Percentiles rank a stretch among this genome's conserved stretches.
Evolutionary conservation across 2,888 invertebrate genomes (phyloP).

Genomic region (Drosophila mulleri): DNA sequence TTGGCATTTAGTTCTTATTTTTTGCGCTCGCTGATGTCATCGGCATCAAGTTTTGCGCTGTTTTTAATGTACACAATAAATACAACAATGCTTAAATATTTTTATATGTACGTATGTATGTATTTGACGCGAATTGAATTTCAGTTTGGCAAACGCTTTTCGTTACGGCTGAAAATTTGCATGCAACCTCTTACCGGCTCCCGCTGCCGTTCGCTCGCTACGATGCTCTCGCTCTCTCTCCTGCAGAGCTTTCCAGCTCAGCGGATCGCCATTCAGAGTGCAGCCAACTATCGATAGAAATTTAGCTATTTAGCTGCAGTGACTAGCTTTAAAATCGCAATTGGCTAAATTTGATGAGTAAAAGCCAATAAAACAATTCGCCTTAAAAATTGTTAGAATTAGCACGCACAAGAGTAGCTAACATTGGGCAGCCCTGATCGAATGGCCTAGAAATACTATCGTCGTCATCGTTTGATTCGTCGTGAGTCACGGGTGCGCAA

Average conservation of each 20-base stretch:
- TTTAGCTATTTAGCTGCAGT: background rate
- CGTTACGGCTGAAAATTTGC: slow-evolving; percentile 14
- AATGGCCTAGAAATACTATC: slow-evolving; percentile 10
- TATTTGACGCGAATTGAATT: slow-evolving; percentile 30
- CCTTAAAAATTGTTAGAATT: background rate
- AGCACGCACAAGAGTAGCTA: slow-evolving; percentile 1
- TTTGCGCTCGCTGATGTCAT: slow-evolving; percentile 52
- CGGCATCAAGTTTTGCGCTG: slow-evolving; percentile 36
- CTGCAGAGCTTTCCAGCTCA: slow-evolving; percentile 16
- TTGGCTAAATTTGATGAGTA: background rate
- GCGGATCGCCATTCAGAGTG: slow-evolving; percentile 26
- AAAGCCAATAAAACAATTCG: background rate
- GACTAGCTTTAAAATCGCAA: background rate
- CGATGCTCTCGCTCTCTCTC: background rate
- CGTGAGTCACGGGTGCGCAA: slow-evolving; percentile 42
- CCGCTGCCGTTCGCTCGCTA: background rate
- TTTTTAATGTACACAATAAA: slow-evolving; percentile 28
- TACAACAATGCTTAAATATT: slow-evolving; percentile 33
- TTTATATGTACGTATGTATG: background rate
- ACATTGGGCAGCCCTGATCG: slow-evolving; percentile 1
- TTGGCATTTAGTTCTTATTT: slow-evolving; percentile 30
- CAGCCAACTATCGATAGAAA: background rate
- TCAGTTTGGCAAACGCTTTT: slow-evolving; percentile 35
- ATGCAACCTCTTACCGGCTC: slow-evolving; percentile 20
- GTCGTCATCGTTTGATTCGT: slow-evolving; percentile 27